phyloP scores from a whole-genome alignment of 2,888 invertebrate genomes.

The Platycnemis pennipes region DNA sequence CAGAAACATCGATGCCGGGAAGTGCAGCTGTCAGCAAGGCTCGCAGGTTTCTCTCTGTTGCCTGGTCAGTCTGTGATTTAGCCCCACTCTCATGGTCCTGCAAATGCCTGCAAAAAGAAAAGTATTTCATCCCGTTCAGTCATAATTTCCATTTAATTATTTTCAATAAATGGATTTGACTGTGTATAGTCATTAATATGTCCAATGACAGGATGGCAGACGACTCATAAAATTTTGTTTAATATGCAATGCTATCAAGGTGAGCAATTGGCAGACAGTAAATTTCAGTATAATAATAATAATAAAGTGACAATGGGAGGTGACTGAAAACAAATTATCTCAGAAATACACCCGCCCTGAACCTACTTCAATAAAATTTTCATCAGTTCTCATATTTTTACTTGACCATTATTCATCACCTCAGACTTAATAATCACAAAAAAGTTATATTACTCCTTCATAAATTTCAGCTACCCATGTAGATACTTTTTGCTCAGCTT shows the following conservation, averaged over 20 bases:
- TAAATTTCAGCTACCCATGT: no score
- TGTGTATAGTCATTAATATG: background rate
- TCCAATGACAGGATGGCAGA: background rate
- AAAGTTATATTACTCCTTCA: no score
- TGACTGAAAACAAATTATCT: no score
- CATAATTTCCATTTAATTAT: background rate
- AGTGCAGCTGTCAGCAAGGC: conserved; percentile 77
- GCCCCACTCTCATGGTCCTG: conserved; percentile 76
- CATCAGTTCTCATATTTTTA: no score
- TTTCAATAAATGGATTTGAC: background rate
- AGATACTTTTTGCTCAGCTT: no score
- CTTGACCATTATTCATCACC: no score
- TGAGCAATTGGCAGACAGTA: background rate
- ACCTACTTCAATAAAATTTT: no score
- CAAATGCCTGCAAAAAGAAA: conserved; percentile 74
- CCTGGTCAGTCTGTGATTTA: background rate
- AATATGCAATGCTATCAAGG: background rate
- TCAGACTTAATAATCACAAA: no score
- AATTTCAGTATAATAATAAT: background rate
- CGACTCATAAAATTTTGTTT: background rate
- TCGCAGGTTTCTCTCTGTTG: conserved; percentile 71
- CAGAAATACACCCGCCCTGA: no score
- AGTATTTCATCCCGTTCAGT: background rate
- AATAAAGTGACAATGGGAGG: no score
- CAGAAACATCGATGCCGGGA: conserved; percentile 78